phyloP scores from a whole-genome alignment of 1,140 invertebrate species.

The Dreissena polymorpha region DNA sequence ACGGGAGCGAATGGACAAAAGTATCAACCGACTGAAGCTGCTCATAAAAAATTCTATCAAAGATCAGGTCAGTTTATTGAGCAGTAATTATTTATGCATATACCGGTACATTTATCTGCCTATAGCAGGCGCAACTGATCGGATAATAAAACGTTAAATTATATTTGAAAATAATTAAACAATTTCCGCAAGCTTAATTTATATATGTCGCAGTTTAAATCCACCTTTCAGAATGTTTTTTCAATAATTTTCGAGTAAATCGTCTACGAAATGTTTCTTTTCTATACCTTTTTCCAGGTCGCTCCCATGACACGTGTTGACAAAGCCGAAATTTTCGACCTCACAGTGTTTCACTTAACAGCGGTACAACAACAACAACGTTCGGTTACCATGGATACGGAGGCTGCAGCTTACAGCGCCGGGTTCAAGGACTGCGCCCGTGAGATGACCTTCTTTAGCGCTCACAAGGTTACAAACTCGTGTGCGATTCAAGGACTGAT shows the following conservation, averaged over 20 bases:
- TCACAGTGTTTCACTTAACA: constrained; percentile 20
- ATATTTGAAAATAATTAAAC: too few species aligned
- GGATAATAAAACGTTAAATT: too few species aligned
- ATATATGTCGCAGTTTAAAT: too few species aligned
- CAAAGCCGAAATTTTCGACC: constrained; percentile 36
- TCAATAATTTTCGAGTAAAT: too few species aligned
- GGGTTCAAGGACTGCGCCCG: constrained; percentile 26
- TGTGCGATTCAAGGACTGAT: not conserved
- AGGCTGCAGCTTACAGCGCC: constrained; percentile 10
- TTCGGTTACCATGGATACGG: constrained; percentile 10
- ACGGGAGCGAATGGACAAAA: constrained; percentile 36
- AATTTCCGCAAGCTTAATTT: too few species aligned
- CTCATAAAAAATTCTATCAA: constrained; percentile 34
- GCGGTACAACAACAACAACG: constrained; percentile 29
- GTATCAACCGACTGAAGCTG: constrained; percentile 29
- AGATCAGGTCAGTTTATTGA: constrained; percentile 21
- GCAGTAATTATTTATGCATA: too few species aligned
- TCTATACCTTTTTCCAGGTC: constrained; percentile 1
- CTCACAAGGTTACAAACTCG: too few species aligned
- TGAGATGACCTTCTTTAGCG: constrained; percentile 3
- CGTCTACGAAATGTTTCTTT: too few species aligned
- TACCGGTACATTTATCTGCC: too few species aligned
- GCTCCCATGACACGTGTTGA: constrained; percentile 30
- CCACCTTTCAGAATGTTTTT: too few species aligned
- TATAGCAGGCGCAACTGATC: too few species aligned